A percentile compares a stretch with the other conserved stretches of the same genome.
phyloP scores from a whole-genome alignment of 2,797 vertebrate species.

The Pelobates cultripes region DNA sequence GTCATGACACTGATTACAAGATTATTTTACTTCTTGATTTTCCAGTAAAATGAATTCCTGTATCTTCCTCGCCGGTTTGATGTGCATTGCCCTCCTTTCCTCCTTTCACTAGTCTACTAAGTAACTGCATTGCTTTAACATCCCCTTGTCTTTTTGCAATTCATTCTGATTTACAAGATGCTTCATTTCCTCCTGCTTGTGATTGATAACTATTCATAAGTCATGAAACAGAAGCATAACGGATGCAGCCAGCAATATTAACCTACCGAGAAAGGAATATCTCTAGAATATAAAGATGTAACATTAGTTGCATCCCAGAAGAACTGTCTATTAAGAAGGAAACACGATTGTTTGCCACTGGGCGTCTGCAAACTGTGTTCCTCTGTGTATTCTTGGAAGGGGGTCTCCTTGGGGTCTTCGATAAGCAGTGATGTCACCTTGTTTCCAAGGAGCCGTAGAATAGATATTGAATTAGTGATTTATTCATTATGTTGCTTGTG shows the following conservation, averaged over 20 bases:
- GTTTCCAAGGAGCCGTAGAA: conserved; percentile 14
- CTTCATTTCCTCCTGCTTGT: conserved; percentile 23
- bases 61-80: conserved; percentile 3
- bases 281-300: conserved; percentile 24
- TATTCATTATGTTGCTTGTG: background rate
- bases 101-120: background rate
- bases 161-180: conserved; percentile 47
- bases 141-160: conserved; percentile 33
- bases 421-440: conserved; percentile 37
- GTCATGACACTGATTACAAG: conserved; percentile 15
- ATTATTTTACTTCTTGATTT: background rate
- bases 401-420: conserved; percentile 32
- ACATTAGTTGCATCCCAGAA: conserved; percentile 43
- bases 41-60: conserved; percentile 3
- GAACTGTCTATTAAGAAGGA: conserved; percentile 47
- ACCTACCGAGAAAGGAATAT: conserved; percentile 40
- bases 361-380: conserved; percentile 15
- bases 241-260: conserved; percentile 46
- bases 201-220: conserved; percentile 51
- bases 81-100: background rate
- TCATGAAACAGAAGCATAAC: conserved; percentile 51
- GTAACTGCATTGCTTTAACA: conserved; percentile 23
- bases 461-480: background rate
- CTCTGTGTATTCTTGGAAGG: conserved; percentile 15
- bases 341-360: conserved; percentile 44